Conservation (phyloP, 2,113 vertebrate species). For the Manacus vitellinus region DNA sequence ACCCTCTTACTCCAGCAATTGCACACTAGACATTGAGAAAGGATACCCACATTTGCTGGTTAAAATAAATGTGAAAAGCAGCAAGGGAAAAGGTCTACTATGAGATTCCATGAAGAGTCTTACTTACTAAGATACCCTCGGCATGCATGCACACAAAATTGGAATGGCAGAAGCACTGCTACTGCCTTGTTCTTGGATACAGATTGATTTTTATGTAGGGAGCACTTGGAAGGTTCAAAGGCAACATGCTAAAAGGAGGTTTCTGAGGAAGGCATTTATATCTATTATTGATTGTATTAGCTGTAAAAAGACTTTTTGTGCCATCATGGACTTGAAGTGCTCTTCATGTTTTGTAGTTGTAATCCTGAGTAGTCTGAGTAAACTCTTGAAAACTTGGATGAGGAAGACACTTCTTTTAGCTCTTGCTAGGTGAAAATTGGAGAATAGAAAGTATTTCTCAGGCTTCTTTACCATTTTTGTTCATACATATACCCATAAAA, state of each 20-base stretch:
- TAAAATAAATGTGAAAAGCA: neutral
- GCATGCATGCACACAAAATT: neutral
- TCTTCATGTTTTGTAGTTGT: conserved; percentile 21
- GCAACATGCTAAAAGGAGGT: neutral
- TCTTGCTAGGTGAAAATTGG: neutral
- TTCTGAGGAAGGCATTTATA: neutral
- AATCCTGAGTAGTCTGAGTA: conserved; percentile 34
- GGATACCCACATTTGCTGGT: neutral
- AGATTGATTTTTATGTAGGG: conserved; percentile 46
- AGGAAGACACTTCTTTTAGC: neutral
- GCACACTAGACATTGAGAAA: neutral
- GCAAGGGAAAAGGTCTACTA: neutral
- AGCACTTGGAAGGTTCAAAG: conserved; percentile 18
- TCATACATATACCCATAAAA: neutral
- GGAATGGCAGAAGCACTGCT: neutral
- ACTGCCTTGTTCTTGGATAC: neutral
- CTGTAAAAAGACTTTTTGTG: conserved; percentile 37
- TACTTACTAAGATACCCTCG: neutral
- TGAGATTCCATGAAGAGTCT: neutral
- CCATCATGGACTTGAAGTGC: neutral
- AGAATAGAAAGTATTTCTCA: neutral
- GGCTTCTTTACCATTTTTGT: neutral
- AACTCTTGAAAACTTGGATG: conserved; percentile 29
- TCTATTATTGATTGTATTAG: conserved; percentile 41
- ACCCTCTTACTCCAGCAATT: neutral